These are phyloP conservation scores for Megaptera novaeangliae DNA, from an alignment of 2,113 vertebrate species.

Conservation along the genomic window DNA sequence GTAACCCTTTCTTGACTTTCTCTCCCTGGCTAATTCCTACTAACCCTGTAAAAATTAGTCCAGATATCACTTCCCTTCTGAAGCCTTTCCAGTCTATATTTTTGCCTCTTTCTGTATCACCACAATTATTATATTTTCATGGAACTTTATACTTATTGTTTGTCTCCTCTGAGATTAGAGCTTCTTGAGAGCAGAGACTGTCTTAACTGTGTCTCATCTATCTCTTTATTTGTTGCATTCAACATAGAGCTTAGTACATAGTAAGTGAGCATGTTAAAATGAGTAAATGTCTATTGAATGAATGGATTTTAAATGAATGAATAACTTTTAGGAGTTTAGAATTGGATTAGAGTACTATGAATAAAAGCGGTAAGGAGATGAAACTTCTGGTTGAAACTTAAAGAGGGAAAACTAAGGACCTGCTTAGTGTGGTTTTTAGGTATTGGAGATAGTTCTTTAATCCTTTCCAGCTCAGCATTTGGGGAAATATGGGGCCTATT, in stretches of 20 bases:
- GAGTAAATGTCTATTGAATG: conserved; percentile 28
- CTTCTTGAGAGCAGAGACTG: neutral
- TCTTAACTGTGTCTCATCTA: neutral
- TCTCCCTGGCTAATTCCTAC: neutral
- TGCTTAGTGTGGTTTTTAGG: neutral
- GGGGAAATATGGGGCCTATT: neutral
- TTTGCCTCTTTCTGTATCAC: neutral
- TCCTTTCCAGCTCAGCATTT: neutral
- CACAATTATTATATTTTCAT: neutral
- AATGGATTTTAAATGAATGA: conserved; percentile 37
- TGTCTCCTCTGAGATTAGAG: neutral
- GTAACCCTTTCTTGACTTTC: neutral
- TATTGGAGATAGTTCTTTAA: neutral
- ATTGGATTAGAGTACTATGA: conserved; percentile 8
- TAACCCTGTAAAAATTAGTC: neutral
- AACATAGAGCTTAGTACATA: neutral
- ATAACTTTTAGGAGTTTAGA: conserved; percentile 7
- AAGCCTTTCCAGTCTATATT: neutral
- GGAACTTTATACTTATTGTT: neutral
- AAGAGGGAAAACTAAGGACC: neutral
- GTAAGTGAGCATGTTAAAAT: neutral
- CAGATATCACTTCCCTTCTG: neutral
- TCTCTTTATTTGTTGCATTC: neutral
- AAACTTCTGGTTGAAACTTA: conserved; percentile 3
- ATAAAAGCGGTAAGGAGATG: neutral